Evolutionary conservation across 1,140 invertebrate genomes (phyloP), one percentile per base, ranked within the genome.

Genomic region (Neoseiulus cucumeris): DNA sequence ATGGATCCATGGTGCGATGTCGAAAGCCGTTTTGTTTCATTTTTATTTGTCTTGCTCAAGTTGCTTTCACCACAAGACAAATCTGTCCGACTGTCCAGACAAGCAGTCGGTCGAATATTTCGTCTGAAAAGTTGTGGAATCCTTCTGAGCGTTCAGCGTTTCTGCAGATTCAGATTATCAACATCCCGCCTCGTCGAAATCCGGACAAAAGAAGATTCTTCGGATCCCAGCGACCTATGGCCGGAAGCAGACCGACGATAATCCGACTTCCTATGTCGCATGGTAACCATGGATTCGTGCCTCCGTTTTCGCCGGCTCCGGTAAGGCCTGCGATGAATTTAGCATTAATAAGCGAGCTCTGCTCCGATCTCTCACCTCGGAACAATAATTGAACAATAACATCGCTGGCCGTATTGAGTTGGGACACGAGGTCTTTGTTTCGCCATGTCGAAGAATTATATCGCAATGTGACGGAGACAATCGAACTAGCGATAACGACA

Each of bases 101-200:
- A n/a, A n/a, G n/a, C n/a, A n/a, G n/a, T n/a, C n/a, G n/a, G n/a
- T n/a, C n/a, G n/a, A n/a, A n/a, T n/a, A n/a, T n/a, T n/a, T n/a
- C n/a, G n/a, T n/a, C n/a, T n/a, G n/a, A n/a, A n/a, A n/a, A n/a
- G n/a, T n/a, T n/a, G n/a, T n/a, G n/a, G n/a, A n/a, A n/a, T 59
- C 17, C 4, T 59, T n/a, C 17, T 59, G 14, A 28, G 28, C 14
- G 4, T 20, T 47, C 45, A 14, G 12, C 42, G n/a, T 14, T 47
- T 59, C 51, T 4, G 9, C 33, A 59, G 51, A 59, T 59, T 5
- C 51, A 59, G 51, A 59, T 59, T 25, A 59, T 59, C 22, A 59
- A 59, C 33, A 59, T 59, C 22, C 51, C 51, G 14, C 22, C 51
- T 25, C 51, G 51, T 59, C 51, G 51, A 25, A 33, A 33, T 17